phyloP scores from a whole-genome alignment of 2,797 vertebrate species.

The Sylvia borin region DNA sequence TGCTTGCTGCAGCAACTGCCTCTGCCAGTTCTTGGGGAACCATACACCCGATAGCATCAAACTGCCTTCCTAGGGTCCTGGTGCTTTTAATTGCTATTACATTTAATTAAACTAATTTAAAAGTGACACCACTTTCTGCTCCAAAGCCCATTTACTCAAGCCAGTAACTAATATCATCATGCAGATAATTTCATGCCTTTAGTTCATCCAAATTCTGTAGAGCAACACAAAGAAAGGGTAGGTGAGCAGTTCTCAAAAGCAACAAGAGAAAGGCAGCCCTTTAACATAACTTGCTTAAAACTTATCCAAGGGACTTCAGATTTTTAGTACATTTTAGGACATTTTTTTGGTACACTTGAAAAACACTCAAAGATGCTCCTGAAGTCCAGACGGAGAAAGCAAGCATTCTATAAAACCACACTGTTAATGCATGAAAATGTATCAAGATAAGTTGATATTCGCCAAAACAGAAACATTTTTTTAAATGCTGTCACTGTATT shows the following conservation, averaged over 20 bases:
- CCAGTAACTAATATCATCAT: neutral
- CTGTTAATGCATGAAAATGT: neutral
- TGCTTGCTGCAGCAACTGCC: neutral
- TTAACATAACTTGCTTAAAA: neutral
- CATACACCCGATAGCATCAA: neutral
- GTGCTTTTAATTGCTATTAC: no score
- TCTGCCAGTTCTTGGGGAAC: neutral
- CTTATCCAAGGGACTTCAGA: neutral
- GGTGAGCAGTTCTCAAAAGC: neutral
- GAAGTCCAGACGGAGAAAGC: neutral
- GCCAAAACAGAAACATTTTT: neutral
- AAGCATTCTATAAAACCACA: neutral
- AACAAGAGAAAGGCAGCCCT: neutral
- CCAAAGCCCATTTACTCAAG: neutral
- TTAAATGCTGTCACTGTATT: neutral
- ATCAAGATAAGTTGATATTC: neutral
- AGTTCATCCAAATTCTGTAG: neutral
- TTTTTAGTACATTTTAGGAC: neutral
- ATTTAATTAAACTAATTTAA: no score
- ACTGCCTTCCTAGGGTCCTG: neutral
- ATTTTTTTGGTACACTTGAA: neutral
- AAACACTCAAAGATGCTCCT: neutral
- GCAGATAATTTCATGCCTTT: neutral
- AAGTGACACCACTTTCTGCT: neutral
- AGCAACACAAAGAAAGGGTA: neutral